phyloP scores from a whole-genome alignment of 2,888 invertebrate genomes.

The Phyto melanocephala region DNA sequence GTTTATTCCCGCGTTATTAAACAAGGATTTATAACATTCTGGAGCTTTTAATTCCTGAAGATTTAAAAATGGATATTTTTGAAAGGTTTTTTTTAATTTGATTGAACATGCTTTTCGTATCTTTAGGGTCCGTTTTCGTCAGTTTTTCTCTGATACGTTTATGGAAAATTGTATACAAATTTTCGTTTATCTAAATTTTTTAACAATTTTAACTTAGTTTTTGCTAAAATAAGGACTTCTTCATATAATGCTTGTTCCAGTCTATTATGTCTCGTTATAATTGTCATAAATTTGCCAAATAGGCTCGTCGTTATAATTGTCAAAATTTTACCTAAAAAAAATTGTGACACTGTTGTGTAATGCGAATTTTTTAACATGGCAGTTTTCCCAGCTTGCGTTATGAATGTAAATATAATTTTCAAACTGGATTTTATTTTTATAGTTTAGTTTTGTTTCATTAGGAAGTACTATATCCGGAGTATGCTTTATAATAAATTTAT shows the following conservation, averaged over 20 bases:
- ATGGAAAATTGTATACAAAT: too few relatives aligned
- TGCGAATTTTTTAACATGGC: not conserved
- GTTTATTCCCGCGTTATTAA: too few relatives aligned
- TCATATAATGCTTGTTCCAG: too few relatives aligned
- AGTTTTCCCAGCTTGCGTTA: slow-evolving; percentile 6
- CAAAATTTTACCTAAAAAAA: too few relatives aligned
- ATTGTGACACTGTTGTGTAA: slow-evolving; percentile 3
- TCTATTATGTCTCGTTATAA: not conserved
- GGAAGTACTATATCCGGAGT: slow-evolving; percentile 16
- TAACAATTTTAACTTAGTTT: too few relatives aligned
- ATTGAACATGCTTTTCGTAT: not conserved
- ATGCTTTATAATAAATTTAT: slow-evolving; percentile 1
- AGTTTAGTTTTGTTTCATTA: slow-evolving; percentile 30
- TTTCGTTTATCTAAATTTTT: too few relatives aligned
- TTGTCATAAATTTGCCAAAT: not conserved
- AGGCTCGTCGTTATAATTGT: too few relatives aligned
- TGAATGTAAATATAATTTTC: slow-evolving; percentile 9
- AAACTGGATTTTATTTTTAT: slow-evolving; percentile 21
- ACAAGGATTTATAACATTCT: too few relatives aligned
- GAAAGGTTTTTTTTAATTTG: not conserved
- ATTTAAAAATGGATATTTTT: not conserved
- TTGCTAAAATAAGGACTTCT: too few relatives aligned
- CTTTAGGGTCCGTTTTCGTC: not conserved
- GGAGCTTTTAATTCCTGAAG: not conserved
- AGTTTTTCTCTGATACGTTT: too few relatives aligned